Evolutionary conservation across 2,888 invertebrate species (phyloP).

Genomic region (Terebella lapidaria): DNA sequence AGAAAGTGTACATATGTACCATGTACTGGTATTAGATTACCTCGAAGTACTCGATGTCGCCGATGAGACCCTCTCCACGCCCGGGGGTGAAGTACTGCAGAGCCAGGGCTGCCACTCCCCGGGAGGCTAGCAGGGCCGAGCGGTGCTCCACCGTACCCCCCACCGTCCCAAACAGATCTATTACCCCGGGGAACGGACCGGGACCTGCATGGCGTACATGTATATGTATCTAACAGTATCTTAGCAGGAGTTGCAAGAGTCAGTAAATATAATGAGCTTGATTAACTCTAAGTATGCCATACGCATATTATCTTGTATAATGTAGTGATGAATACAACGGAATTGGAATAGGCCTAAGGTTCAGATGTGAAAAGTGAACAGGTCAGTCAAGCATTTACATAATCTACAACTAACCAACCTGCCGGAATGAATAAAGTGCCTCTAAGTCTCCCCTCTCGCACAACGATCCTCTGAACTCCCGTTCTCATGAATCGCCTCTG

Average conservation of each 20-base stretch:
- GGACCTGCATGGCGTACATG: too few relatives aligned
- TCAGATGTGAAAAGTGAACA: too few relatives aligned
- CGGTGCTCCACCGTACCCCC: background rate
- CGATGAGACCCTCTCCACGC: background rate
- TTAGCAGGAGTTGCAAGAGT: too few relatives aligned
- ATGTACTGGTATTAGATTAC: background rate
- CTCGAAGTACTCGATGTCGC: conserved; percentile 2
- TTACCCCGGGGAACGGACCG: background rate
- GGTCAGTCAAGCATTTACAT: too few relatives aligned
- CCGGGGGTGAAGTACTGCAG: background rate
- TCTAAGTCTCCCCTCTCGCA: background rate
- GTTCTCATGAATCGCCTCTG: background rate
- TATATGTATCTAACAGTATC: too few relatives aligned
- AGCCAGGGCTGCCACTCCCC: background rate
- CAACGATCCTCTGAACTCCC: background rate
- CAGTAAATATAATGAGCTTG: too few relatives aligned
- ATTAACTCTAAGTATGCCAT: too few relatives aligned
- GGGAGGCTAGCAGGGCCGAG: background rate
- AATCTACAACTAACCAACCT: too few relatives aligned
- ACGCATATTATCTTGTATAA: too few relatives aligned
- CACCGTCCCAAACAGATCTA: conserved; percentile 1
- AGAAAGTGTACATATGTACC: too few relatives aligned
- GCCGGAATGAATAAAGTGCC: background rate
- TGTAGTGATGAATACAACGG: too few relatives aligned
- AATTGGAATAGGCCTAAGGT: too few relatives aligned